Percentiles rank a stretch among this genome's conserved stretches.
These are phyloP conservation scores for Noctuana brunneofusca DNA, from an alignment of 2,888 invertebrate genomes.

Conservation along the genomic window DNA sequence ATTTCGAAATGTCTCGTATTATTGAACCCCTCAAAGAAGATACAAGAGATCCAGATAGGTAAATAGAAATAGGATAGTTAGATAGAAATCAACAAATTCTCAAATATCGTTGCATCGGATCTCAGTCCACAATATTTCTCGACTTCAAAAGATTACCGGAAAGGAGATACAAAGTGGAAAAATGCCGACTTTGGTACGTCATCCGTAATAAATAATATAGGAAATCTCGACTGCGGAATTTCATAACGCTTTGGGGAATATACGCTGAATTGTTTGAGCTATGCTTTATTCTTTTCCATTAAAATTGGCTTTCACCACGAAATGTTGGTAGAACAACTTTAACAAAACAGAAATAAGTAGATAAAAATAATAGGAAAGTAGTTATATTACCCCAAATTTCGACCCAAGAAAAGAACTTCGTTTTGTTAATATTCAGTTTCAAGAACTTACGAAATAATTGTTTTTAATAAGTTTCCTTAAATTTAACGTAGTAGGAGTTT, in stretches of 20 bases:
- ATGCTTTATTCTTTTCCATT: slow-evolving; percentile 11
- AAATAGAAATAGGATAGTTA: too few species aligned
- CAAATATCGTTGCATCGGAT: slow-evolving; percentile 21
- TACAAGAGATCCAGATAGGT: neutral
- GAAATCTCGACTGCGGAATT: slow-evolving; percentile 26
- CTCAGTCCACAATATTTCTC: slow-evolving; percentile 9
- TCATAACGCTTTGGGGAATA: slow-evolving; percentile 22
- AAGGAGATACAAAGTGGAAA: slow-evolving; percentile 31
- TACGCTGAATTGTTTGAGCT: slow-evolving; percentile 15
- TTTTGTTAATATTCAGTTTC: too few species aligned
- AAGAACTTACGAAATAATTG: too few species aligned
- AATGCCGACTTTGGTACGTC: slow-evolving; percentile 22
- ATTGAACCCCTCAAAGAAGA: neutral
- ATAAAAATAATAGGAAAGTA: too few species aligned
- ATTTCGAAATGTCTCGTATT: neutral
- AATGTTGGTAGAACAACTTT: neutral
- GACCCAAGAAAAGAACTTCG: too few species aligned
- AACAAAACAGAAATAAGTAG: neutral
- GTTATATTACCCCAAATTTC: too few species aligned
- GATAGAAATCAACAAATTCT: slow-evolving; percentile 3
- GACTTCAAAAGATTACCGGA: slow-evolving; percentile 32
- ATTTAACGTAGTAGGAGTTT: too few species aligned
- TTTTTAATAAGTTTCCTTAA: too few species aligned
- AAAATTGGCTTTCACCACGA: slow-evolving; percentile 5
- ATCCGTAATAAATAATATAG: slow-evolving; percentile 29